Evolutionary conservation across 2,797 vertebrate species (phyloP).

Genomic region (Pipistrellus pipistrellus): DNA sequence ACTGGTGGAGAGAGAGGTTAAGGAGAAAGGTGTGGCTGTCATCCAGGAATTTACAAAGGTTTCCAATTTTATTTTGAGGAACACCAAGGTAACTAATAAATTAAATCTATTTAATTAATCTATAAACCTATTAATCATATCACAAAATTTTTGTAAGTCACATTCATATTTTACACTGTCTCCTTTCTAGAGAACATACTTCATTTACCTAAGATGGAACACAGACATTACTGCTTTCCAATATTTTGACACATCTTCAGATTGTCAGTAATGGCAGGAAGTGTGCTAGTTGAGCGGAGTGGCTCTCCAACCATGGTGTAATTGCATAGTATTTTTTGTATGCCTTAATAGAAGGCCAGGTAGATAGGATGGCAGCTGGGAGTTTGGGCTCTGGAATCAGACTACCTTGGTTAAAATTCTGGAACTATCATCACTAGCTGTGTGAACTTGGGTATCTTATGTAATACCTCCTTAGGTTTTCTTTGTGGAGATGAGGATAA

Average conservation of each 20-base stretch:
- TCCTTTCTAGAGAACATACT: neutral
- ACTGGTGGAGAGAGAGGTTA: neutral
- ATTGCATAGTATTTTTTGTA: neutral
- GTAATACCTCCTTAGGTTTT: neutral
- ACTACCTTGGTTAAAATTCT: neutral
- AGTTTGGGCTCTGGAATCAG: neutral
- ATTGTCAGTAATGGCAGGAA: neutral
- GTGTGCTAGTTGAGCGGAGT: neutral
- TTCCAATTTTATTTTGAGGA: slow-evolving; percentile 48
- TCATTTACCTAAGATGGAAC: neutral
- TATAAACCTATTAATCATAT: slow-evolving; percentile 18
- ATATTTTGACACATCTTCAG: neutral
- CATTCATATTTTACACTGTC: neutral
- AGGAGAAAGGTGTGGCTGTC: neutral
- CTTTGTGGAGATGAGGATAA: neutral
- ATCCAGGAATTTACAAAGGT: neutral
- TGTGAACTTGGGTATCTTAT: neutral
- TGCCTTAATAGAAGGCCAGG: neutral
- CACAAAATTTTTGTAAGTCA: neutral
- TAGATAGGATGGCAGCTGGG: neutral
- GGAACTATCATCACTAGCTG: neutral
- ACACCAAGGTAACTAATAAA: slow-evolving; percentile 15
- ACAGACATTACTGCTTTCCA: neutral
- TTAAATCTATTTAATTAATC: neutral
- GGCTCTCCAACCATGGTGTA: neutral